Base-by-base conservation (phyloP, 2,113 vertebrate species). In the Brachirus orientalis region DNA sequence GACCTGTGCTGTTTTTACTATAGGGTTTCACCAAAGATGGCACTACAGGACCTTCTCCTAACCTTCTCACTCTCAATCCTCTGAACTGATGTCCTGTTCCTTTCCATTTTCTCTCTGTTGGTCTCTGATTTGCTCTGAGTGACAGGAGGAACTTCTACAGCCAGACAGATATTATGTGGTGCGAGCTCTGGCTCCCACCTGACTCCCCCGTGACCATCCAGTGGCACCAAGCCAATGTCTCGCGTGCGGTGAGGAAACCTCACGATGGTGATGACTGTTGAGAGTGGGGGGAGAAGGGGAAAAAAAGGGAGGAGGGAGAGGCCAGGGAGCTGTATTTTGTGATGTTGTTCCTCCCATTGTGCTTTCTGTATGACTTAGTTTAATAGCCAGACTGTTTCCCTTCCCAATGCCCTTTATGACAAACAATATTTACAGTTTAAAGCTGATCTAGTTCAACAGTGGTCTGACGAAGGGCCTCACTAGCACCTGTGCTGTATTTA, bases 101-200 rank as follows among this genome's bases (percentile, higher is more conserved):
- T 64, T 66, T 76, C 48, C 63, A 69, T 74, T 75, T 64, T 63
- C 40, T 74, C 50, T 13, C 54, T 57, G 60, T 66, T 50, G 10
- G 69, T 84, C 54, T 59, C 54, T 17, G 28, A 75, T 63, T 80
- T 41, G 10, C 76, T 83, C 50, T 89, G 86, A 90, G 67, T 89
- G 90, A 84, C 85, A 82, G 77, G 83, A 90, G 80, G 70, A 88
- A 89, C 74, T 77, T 75, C 81, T 77, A 54, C 63, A 88, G 86
- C 88, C 88, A 89, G 88, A 90, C 88, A 79, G 80, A 79, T 82
- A 88, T 91, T 87, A 90, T 90, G 89, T 87, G 89, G 82, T 83
- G 85, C 87, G 88, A 89, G 88, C 82, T 81, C 88, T 90, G 89
- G 88, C 88, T 90, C 88, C 84, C 82, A 72, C 84, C 82, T 77